Evolutionary conservation across 2,797 vertebrate genomes (phyloP).

Genomic region (Chrysocyon brachyurus): DNA sequence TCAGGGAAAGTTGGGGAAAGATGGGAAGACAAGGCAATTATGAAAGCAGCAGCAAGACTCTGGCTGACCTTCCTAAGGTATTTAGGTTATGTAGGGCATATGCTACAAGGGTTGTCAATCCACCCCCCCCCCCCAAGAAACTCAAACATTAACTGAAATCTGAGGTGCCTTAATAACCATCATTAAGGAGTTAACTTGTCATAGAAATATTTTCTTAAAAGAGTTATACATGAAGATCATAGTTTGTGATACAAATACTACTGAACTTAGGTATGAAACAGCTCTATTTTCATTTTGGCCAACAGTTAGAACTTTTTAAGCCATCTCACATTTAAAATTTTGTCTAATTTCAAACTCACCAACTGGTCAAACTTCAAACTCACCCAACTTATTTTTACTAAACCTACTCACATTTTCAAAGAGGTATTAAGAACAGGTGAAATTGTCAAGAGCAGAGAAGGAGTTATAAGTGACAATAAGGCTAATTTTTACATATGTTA

Average conservation of each 20-base stretch:
- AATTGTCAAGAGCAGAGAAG: slow-evolving; percentile 40
- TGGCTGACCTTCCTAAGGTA: background rate
- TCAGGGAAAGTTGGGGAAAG: background rate
- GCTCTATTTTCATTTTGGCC: slow-evolving; percentile 21
- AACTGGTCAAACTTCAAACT: background rate
- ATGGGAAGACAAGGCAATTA: background rate
- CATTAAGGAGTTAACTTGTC: background rate
- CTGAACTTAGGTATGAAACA: background rate
- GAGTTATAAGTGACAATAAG: background rate
- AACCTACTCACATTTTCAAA: slow-evolving; percentile 53
- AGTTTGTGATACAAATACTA: slow-evolving; percentile 29
- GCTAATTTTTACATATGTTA: slow-evolving; percentile 41
- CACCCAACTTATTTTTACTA: slow-evolving; percentile 5
- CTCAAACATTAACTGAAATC: background rate
- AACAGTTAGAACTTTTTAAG: slow-evolving; percentile 55
- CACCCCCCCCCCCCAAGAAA: background rate
- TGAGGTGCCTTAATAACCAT: background rate
- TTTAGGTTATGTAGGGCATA: background rate
- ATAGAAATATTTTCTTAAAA: slow-evolving; percentile 18
- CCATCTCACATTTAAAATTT: slow-evolving; percentile 55
- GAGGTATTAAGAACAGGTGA: slow-evolving; percentile 4
- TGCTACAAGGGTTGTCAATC: background rate
- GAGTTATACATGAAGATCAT: background rate
- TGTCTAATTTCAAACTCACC: slow-evolving; percentile 5
- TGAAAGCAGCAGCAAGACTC: background rate